A percentile compares a stretch with the other conserved stretches of the same genome.
phyloP scores from a whole-genome alignment of 2,888 invertebrate species.

The Nemotelus nigrinus region DNA sequence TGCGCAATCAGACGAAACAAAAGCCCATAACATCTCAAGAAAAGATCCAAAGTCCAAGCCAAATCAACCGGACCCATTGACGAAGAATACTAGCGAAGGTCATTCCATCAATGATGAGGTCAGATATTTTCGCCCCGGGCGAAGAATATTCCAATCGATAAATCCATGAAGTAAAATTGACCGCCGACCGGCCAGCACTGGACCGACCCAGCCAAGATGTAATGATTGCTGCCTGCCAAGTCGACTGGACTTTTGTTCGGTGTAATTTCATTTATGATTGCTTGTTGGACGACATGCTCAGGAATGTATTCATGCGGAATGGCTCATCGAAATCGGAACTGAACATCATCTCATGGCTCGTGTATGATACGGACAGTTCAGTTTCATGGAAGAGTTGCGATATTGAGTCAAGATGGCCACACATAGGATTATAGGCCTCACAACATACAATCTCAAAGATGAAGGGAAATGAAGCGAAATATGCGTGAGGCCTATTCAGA shows the following conservation, averaged over 20 bases:
- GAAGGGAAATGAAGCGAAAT: neutral
- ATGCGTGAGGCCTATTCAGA: conserved; percentile 3
- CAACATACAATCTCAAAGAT: neutral
- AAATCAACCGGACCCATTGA: no score
- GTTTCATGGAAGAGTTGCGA: conserved; percentile 8
- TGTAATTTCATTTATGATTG: conserved; percentile 37
- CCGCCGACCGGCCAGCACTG: neutral
- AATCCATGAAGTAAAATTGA: neutral
- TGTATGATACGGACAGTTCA: neutral
- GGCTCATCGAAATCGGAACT: conserved; percentile 25
- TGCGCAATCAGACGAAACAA: no score
- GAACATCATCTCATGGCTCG: neutral
- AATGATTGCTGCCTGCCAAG: neutral
- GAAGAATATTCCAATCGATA: conserved; percentile 25
- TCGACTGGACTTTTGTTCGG: conserved; percentile 26
- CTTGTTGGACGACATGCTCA: neutral
- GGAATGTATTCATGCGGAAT: conserved; percentile 33
- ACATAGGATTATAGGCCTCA: neutral
- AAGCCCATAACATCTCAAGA: no score
- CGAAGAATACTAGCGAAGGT: conserved; percentile 20
- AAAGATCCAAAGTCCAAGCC: no score
- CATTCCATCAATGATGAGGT: conserved; percentile 38
- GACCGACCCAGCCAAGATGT: neutral
- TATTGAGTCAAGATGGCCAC: conserved; percentile 23
- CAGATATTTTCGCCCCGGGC: conserved; percentile 25